Base-by-base conservation (phyloP, 2,888 invertebrate genomes). In the Monoplex corrugatus region DNA sequence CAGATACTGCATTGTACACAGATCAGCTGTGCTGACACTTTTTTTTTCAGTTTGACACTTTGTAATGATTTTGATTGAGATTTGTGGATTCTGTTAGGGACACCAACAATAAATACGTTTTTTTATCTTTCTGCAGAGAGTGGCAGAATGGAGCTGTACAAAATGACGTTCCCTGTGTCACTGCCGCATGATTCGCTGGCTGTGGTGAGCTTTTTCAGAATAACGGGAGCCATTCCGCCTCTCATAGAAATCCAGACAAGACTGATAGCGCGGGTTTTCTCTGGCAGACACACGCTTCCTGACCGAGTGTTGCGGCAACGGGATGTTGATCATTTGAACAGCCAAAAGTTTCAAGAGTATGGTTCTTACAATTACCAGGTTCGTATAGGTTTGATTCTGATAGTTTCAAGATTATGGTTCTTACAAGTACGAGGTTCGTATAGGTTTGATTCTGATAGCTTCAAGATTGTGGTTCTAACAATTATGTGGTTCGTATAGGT, bases 261-360 rank as follows among this genome's bases (percentile, higher is more conserved):
- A 89, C 92, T 92, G 91, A 92, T 92, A 0, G 89, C 92, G 6
- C 88, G 90, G 10, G 92, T 93, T 2, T 92, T 93, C 45, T 89
- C 92, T 1, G 92, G 92, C 13, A 88, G 90, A 35, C 89, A 90
- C 50, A 63, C 32, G 35, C 87, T 93, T 2, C 93, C 93, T 16
- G 44, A 50, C 23, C 45, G 5, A 19, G 75, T n/a, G 1, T 40
- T 10, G 28, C 78, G 75, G 78, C 35, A 57, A 19, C 63, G 38
- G 23, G 80, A 38, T 16, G 86, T 89, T 43, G 86, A 86, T n/a
- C 45, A 16, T 19, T 43, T 75, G 44, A 86, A 44, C 86, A 68
- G n/a, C 0, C 43, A 72, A 38, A 43, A 57, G 35, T 44, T 86
- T 23, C 6, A 86, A 44, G 38, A 16, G 2, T 19, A 86, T n/a